Base-by-base conservation (phyloP, 2,888 invertebrate species). In the Griposia aprilina region DNA sequence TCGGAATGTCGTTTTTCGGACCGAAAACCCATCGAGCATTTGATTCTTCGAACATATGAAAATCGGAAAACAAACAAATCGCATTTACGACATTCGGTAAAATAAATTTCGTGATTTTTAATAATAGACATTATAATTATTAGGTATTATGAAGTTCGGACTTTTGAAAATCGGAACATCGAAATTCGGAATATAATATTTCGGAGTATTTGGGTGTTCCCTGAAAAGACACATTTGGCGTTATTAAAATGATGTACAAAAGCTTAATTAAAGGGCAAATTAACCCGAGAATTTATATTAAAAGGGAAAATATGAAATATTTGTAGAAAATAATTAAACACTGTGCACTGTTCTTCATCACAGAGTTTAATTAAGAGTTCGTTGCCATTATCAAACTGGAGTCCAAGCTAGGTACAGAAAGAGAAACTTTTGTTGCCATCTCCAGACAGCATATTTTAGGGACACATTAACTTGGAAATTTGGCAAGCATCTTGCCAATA, bases 401-500 rank as follows among this genome's bases (percentile, higher is more conserved):
- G 80, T 80, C 23, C 65, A 70, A 74, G 67, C n/a, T 60, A 41
- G n/a, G n/a, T 41, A 67, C 62, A 79, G 75, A 78, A 85, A 84
- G 59, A n/a, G 0, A 77, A 77, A 77, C 80, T 82, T 82, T 80
- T 73, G 60, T 69, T 63, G 41, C 62, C 55, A 62, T 80, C 66
- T 66, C 76, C 62, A 63, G 75, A 74, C 65, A 80, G 77, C 73
- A 82, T 78, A 82, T 82, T 86, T 86, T 78, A 66, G 76, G 67
- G 48, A 73, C 74, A 71, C 82, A 82, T 82, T 84, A 78, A 80
- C 70, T 87, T 75, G 74, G 26, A 59, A 81, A 85, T 87, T 86
- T 86, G 85, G 85, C 83, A 87, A 85, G 75, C 81, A 78, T 83
- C 83, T 87, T 80, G 77, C 77, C 57, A 69, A 86, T 81, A 76